phyloP scores from a whole-genome alignment of 1,140 invertebrate species.

The Hormaphis cornu region DNA sequence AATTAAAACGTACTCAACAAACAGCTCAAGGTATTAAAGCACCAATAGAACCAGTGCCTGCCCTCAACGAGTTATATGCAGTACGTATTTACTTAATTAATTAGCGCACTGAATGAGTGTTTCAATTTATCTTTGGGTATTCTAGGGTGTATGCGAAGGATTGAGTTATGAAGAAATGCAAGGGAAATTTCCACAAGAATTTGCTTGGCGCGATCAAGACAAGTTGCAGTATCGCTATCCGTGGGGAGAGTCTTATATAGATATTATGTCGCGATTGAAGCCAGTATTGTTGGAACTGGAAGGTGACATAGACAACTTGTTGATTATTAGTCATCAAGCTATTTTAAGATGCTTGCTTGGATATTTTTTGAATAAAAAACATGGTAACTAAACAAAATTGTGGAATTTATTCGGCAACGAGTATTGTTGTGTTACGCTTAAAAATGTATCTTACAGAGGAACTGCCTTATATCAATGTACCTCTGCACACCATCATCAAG shows the following conservation, averaged over 20 bases:
- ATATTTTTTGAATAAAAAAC: conserved; percentile 76
- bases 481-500: conserved; percentile 83
- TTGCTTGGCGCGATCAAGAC: conserved; percentile 80
- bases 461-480: conserved; percentile 81
- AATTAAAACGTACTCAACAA: conserved; percentile 74
- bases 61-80: conserved; percentile 84
- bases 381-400: conserved; percentile 46
- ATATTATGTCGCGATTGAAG: conserved; percentile 73
- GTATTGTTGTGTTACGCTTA: background rate
- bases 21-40: conserved; percentile 72
- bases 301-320: conserved; percentile 64
- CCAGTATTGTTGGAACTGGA: conserved; percentile 73
- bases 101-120: background rate
- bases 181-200: conserved; percentile 77
- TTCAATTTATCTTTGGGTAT: conserved; percentile 35
- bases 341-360: conserved; percentile 82
- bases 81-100: conserved; percentile 7
- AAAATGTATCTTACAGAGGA: conserved; percentile 51
- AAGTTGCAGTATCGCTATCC: conserved; percentile 88
- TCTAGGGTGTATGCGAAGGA: conserved; percentile 82
- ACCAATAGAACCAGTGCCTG: conserved; percentile 64
- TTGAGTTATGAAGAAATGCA: conserved; percentile 91
- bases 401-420: background rate
- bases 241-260: conserved; percentile 81
- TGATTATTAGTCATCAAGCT: conserved; percentile 84